Conservation (phyloP, 2,888 invertebrate genomes). For the Diarsia mendica region DNA sequence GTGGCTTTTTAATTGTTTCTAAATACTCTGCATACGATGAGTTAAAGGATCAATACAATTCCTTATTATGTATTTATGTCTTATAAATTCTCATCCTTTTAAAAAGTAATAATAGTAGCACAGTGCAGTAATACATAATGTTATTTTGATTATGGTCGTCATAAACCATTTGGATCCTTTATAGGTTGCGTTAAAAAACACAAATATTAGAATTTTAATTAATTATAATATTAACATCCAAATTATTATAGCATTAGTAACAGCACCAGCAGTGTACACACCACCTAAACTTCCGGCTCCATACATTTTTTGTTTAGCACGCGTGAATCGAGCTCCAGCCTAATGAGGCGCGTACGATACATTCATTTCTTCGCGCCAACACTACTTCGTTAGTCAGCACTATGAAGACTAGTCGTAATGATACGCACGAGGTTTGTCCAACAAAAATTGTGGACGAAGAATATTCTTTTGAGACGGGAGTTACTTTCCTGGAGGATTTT, state of each 20-base stretch:
- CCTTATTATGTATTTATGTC: not conserved
- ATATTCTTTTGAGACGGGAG: constrained; percentile 40
- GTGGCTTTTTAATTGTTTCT: no score
- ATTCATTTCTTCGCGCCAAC: constrained; percentile 75
- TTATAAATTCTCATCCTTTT: not conserved
- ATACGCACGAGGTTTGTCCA: constrained; percentile 67
- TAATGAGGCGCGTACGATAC: constrained; percentile 81
- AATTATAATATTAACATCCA: not conserved
- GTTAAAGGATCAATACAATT: not conserved
- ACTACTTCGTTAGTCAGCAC: constrained; percentile 81
- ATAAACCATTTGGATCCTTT: not conserved
- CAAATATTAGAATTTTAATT: not conserved
- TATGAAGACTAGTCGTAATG: constrained; percentile 75
- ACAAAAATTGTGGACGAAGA: constrained; percentile 38
- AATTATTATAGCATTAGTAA: not conserved
- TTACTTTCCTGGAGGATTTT: not conserved
- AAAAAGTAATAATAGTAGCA: not conserved
- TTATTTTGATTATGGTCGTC: not conserved
- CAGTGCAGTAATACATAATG: not conserved
- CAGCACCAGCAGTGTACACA: constrained; percentile 23
- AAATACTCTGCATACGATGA: no score
- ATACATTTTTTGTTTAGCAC: constrained; percentile 66
- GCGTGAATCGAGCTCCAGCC: constrained; percentile 74
- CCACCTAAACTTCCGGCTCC: constrained; percentile 44
- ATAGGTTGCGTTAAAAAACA: not conserved